Conservation (phyloP, 2,888 invertebrate species). For the Myopa testacea region DNA sequence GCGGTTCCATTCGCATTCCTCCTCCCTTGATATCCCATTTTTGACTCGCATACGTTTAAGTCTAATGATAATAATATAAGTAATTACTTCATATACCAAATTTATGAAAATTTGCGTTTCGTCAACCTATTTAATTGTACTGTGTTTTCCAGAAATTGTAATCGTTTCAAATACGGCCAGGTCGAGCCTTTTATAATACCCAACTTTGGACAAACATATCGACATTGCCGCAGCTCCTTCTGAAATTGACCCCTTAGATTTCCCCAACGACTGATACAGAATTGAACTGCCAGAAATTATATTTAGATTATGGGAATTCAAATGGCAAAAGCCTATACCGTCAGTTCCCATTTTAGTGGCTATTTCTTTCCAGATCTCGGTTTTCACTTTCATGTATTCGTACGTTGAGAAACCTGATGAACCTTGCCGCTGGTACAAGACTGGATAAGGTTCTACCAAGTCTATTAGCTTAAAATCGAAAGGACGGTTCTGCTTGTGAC, state of each 20-base stretch:
- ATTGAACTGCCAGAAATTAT: slow-evolving; percentile 52
- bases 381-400: slow-evolving; percentile 59
- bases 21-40: background rate
- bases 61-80: background rate
- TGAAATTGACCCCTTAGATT: slow-evolving; percentile 60
- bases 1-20: background rate
- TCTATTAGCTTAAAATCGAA: slow-evolving; percentile 62
- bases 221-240: slow-evolving; percentile 55
- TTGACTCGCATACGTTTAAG: background rate
- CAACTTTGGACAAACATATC: slow-evolving; percentile 49
- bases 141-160: slow-evolving; percentile 52
- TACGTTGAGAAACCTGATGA: slow-evolving; percentile 56
- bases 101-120: background rate
- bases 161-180: slow-evolving; percentile 59
- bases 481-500: slow-evolving; percentile 61
- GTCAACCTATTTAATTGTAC: slow-evolving; percentile 43
- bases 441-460: slow-evolving; percentile 57
- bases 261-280: slow-evolving; percentile 61
- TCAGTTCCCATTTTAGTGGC: slow-evolving; percentile 54
- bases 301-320: background rate
- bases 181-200: slow-evolving; percentile 53
- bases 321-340: slow-evolving; percentile 45
- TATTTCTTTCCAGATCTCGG: slow-evolving; percentile 56
- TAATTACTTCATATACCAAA: background rate
- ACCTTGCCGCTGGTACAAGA: slow-evolving; percentile 55